phyloP scores from a whole-genome alignment of 2,113 vertebrate genomes.

The Centrocercus urophasianus region DNA sequence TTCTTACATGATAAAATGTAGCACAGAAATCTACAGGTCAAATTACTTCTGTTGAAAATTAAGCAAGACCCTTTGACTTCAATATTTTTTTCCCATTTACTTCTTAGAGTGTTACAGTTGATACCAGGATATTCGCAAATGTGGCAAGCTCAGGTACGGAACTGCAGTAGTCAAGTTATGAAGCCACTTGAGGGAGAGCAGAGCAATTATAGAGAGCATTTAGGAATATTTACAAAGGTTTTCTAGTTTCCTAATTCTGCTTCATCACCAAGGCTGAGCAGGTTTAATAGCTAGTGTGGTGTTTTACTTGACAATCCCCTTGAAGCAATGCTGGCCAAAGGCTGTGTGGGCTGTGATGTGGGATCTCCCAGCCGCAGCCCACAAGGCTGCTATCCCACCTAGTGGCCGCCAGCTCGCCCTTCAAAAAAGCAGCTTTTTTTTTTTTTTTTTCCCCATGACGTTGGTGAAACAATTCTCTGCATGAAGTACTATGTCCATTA shows the following conservation, averaged over 20 bases:
- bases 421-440: neutral
- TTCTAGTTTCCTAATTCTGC: neutral
- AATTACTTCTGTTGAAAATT: neutral
- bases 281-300: rapidly evolving
- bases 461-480: neutral
- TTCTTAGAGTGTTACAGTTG: neutral
- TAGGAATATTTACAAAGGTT: neutral
- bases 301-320: neutral
- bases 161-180: neutral
- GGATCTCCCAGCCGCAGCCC: neutral
- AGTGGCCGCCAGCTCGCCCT: constrained; percentile 9
- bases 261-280: neutral
- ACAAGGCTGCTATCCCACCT: constrained; percentile 22
- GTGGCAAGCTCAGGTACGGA: neutral
- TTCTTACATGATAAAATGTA: constrained; percentile 14
- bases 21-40: constrained; percentile 2
- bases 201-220: neutral
- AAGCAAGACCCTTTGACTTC: neutral
- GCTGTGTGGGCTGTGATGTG: neutral
- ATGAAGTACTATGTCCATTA: neutral
- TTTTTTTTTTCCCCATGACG: neutral
- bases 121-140: rapidly evolving
- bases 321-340: rapidly evolving
- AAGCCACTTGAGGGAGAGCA: neutral
- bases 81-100: neutral